phyloP scores from a whole-genome alignment of 2,888 invertebrate species.

The Linnaemya tessellans region DNA sequence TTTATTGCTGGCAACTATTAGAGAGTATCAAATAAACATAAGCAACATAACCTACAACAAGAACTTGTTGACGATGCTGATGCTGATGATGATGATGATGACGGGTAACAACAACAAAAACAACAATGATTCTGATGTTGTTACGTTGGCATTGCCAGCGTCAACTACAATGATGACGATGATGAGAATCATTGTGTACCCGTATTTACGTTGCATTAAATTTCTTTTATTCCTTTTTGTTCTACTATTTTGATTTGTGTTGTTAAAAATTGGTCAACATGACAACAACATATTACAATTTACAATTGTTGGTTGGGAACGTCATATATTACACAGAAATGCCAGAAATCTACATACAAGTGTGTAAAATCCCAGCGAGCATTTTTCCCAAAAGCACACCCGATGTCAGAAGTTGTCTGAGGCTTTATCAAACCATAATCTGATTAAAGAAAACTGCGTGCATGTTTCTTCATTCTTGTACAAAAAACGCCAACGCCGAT shows the following conservation, averaged over 20 bases:
- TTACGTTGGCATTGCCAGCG: slow-evolving; percentile 6
- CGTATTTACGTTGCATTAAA: background rate
- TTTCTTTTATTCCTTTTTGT: slow-evolving; percentile 50
- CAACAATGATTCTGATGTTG: slow-evolving; percentile 25
- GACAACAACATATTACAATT: slow-evolving; percentile 64
- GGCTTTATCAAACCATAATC: too few relatives aligned
- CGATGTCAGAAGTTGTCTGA: too few relatives aligned
- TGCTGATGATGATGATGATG: slow-evolving; percentile 15
- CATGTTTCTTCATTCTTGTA: too few relatives aligned
- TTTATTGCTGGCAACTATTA: slow-evolving; percentile 72
- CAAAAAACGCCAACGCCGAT: too few relatives aligned
- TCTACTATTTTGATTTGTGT: slow-evolving; percentile 67
- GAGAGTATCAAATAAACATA: slow-evolving; percentile 70
- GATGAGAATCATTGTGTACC: slow-evolving; percentile 26
- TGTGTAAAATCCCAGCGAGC: background rate
- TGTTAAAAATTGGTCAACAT: slow-evolving; percentile 67
- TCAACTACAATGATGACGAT: slow-evolving; percentile 19
- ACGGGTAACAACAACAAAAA: too few relatives aligned
- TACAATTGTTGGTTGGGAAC: slow-evolving; percentile 46
- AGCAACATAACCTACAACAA: slow-evolving; percentile 54
- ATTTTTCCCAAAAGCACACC: too few relatives aligned
- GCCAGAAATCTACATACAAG: background rate
- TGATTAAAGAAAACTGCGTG: background rate
- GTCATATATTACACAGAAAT: slow-evolving; percentile 2
- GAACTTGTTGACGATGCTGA: slow-evolving; percentile 43